Base-by-base conservation (phyloP, 2,888 invertebrate species). In the Prosopocoilus inquinatus region DNA sequence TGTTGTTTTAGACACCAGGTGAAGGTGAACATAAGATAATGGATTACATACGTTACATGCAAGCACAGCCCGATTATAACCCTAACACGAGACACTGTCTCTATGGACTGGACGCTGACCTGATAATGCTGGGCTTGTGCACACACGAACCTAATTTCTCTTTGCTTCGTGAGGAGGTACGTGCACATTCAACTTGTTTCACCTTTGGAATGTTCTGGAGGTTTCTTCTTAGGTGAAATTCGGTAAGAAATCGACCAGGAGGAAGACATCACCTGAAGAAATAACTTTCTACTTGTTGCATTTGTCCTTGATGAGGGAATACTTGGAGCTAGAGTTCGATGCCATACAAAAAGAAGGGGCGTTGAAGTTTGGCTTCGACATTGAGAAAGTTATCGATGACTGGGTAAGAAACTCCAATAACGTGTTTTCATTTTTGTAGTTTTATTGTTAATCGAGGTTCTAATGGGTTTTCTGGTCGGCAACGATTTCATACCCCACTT, bases 1-100 rank as follows among this genome's bases (percentile, higher is more conserved):
- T 36, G 36, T 11, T 36, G 36, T 36, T 36, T 36, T 53, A 90
- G 89, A 89, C 93, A 1, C 96, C 97, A 1, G 98, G 98, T 0
- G 98, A 98, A 81, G 98, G 96, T 1, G 96, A 97, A 76, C 96
- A 96, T 74, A 98, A 98, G 79, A 95, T 98, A 60, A 97, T 98
- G 97, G 98, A 98, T 76, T 98, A 94, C 73, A 97, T 99, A 65
- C 84, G 98, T 2, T 91, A 86, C 78, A 82, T 93, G 69, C 90
- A 93, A 67, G 84, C 93, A 0, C 87, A 90, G 72, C 86, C 90
- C 0, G 87, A 85, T 57, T 95, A 95, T 72, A 88, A 97, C 75
- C 87, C 91, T 0, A 91, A 96, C 74, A 96, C 95, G 0, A 80
- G 96, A 12, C 98, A 99, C 76, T 99, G 98, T 74, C 82, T 99